These are phyloP conservation scores for Leptonema lineaticorne DNA, from an alignment of 1,140 invertebrate genomes.

Conservation along the genomic window DNA sequence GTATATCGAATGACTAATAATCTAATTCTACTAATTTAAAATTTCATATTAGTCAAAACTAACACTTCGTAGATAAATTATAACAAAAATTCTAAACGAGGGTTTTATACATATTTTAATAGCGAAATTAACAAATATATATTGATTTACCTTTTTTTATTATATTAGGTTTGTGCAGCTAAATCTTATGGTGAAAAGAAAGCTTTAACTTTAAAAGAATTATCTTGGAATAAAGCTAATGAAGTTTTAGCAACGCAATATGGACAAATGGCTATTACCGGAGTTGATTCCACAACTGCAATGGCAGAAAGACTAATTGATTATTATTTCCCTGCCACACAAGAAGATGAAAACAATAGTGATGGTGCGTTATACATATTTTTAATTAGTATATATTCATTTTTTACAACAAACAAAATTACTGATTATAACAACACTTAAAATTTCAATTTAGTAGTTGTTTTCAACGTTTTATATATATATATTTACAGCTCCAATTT, in stretches of 20 bases:
- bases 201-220: constrained; percentile 63
- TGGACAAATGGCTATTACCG: constrained; percentile 62
- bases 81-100: not conserved
- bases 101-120: not conserved
- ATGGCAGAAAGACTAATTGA: constrained; percentile 65
- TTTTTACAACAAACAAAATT: not conserved
- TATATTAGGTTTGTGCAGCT: constrained; percentile 53
- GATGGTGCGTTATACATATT: constrained; percentile 36
- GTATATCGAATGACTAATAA: too few relatives aligned
- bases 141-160: too few relatives aligned
- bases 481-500: constrained; percentile 55
- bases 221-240: constrained; percentile 70
- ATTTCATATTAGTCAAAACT: constrained; percentile 5
- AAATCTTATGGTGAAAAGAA: constrained; percentile 61
- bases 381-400: not conserved
- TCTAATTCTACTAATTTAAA: too few relatives aligned
- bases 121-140: too few relatives aligned
- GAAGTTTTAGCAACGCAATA: constrained; percentile 65
- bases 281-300: constrained; percentile 62
- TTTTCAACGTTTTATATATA: not conserved
- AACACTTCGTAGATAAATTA: not conserved
- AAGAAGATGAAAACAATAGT: constrained; percentile 53
- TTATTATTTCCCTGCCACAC: constrained; percentile 64
- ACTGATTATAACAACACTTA: too few relatives aligned
- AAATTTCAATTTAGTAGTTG: not conserved